These are phyloP conservation scores for Murina feae DNA, from an alignment of 2,113 vertebrate species.

Conservation along the genomic window DNA sequence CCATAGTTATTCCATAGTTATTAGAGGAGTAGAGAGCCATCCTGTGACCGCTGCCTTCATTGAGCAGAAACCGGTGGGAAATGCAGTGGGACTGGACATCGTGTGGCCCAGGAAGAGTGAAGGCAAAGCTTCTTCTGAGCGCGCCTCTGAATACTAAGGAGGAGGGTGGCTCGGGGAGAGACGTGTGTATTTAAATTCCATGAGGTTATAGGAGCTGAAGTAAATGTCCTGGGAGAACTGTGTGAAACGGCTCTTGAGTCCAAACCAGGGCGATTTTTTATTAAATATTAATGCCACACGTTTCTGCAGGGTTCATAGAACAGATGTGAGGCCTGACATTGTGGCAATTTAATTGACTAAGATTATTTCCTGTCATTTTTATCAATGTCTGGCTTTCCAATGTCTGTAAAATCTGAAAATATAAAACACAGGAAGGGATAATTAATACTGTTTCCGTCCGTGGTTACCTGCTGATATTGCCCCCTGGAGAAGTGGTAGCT, in stretches of 20 bases:
- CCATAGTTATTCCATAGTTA: no score
- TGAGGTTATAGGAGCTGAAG: constrained; percentile 75
- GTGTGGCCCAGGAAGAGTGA: background rate
- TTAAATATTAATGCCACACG: constrained; percentile 83
- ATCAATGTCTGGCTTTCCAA: constrained; percentile 81
- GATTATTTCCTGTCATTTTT: constrained; percentile 85
- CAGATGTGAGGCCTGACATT: constrained; percentile 80
- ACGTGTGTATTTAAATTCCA: constrained; percentile 69
- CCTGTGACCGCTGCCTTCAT: background rate
- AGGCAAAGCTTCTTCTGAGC: background rate
- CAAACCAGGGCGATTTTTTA: constrained; percentile 78
- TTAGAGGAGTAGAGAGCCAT: background rate
- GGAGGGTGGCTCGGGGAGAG: constrained; percentile 32
- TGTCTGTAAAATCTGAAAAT: constrained; percentile 81
- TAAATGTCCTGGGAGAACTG: constrained; percentile 78
- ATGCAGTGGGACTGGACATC: background rate
- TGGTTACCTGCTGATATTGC: constrained; percentile 80
- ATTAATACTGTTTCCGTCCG: constrained; percentile 83
- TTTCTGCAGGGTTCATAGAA: constrained; percentile 77
- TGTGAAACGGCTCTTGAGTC: constrained; percentile 79
- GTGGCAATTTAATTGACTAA: constrained; percentile 81
- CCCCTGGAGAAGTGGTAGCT: constrained; percentile 76
- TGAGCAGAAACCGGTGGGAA: background rate
- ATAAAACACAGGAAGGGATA: constrained; percentile 79
- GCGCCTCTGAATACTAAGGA: background rate